These are phyloP conservation scores for Agelaius tricolor DNA, from an alignment of 2,113 vertebrate genomes.

Conservation along the genomic window DNA sequence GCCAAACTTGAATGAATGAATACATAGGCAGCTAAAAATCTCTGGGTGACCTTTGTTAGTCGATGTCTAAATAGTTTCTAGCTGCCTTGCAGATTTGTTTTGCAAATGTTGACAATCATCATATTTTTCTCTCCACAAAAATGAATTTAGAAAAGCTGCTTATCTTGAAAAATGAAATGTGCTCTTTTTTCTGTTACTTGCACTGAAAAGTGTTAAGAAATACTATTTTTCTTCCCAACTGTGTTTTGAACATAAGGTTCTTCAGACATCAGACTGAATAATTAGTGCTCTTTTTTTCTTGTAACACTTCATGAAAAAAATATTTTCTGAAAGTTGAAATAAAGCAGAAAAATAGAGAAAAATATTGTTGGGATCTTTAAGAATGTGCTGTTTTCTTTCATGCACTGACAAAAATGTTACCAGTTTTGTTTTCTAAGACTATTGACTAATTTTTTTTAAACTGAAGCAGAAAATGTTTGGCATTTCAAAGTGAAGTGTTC, in stretches of 20 bases:
- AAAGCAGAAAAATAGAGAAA: neutral
- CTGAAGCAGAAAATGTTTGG: neutral
- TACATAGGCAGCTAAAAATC: neutral
- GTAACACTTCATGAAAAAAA: neutral
- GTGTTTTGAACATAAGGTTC: neutral
- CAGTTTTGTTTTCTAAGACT: neutral
- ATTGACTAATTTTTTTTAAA: neutral
- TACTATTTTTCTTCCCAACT: neutral
- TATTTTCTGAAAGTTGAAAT: neutral
- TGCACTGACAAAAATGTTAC: neutral
- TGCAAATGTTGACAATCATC: neutral
- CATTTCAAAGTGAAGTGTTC: neutral
- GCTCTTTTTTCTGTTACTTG: neutral
- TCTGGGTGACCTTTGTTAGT: conserved; percentile 6
- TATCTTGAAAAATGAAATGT: neutral
- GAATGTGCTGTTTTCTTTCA: neutral
- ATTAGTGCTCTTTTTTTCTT: neutral
- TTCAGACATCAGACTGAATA: neutral
- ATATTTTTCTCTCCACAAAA: neutral
- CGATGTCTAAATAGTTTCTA: neutral
- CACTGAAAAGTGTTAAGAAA: neutral
- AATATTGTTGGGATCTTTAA: neutral
- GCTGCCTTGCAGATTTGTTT: conserved; percentile 2
- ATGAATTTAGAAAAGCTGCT: neutral
- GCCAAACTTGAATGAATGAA: neutral